Conservation (phyloP, 2,797 vertebrate species). For the Ctenopoma kingsleyae region DNA sequence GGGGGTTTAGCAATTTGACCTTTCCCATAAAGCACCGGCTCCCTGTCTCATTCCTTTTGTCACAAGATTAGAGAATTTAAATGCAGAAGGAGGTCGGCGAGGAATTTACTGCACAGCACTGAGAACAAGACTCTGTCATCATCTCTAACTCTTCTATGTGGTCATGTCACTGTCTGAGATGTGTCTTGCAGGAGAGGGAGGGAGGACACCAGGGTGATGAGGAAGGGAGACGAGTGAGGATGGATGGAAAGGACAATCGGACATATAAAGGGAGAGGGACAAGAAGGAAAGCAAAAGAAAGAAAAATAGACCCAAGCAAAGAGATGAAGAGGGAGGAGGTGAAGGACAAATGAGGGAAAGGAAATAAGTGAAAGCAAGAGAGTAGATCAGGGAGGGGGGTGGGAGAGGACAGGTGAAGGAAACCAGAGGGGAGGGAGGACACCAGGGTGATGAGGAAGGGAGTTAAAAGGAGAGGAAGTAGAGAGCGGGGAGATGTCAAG, state of each 20-base stretch:
- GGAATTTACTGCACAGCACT: constrained; percentile 26
- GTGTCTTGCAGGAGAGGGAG: neutral
- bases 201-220: neutral
- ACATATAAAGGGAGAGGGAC: neutral
- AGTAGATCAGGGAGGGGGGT: neutral
- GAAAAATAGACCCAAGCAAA: neutral
- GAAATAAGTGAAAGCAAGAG: neutral
- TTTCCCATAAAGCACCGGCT: constrained; percentile 54
- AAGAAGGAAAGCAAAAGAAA: neutral
- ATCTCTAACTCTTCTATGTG: constrained; percentile 12
- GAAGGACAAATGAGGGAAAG: neutral
- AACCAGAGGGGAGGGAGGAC: neutral
- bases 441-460: neutral
- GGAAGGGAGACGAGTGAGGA: neutral
- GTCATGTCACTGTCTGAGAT: neutral
- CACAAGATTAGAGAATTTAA: constrained; percentile 52
- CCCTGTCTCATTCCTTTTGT: constrained; percentile 36
- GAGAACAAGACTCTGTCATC: neutral
- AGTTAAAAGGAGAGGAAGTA: neutral
- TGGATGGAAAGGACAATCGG: neutral
- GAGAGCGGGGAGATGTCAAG: neutral
- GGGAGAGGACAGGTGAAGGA: neutral
- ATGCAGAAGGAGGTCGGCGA: constrained; percentile 31
- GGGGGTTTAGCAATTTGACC: constrained; percentile 54
- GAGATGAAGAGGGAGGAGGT: neutral